These are phyloP conservation scores for Harlomillsia oculata DNA, from an alignment of 1,140 invertebrate genomes.

Conservation along the genomic window DNA sequence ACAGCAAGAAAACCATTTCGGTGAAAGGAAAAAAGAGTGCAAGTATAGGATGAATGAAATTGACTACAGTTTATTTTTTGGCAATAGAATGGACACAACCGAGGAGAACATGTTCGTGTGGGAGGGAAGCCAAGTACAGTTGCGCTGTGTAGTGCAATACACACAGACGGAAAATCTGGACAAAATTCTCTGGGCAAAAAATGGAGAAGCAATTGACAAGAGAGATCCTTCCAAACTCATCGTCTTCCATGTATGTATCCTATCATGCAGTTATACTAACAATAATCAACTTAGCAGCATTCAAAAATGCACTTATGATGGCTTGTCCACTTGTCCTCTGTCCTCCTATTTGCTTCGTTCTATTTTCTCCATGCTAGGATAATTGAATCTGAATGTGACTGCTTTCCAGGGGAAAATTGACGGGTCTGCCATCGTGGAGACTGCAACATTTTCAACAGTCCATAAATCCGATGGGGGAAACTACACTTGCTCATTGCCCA, in stretches of 20 bases:
- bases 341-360: too few species aligned
- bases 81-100: slow-evolving; percentile 22
- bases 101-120: slow-evolving; percentile 34
- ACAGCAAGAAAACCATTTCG: too few species aligned
- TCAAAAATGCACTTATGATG: too few species aligned
- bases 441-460: slow-evolving; percentile 17
- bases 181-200: slow-evolving; percentile 26
- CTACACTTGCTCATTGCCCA: slow-evolving; percentile 29
- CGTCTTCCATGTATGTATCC: slow-evolving; percentile 26
- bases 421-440: slow-evolving; percentile 20
- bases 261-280: too few species aligned
- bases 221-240: slow-evolving; percentile 10
- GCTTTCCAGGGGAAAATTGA: slow-evolving; percentile 26
- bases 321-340: too few species aligned
- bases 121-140: slow-evolving; percentile 33
- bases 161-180: slow-evolving; percentile 16
- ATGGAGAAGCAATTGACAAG: slow-evolving; percentile 26
- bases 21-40: too few species aligned
- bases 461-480: slow-evolving; percentile 27
- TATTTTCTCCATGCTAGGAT: too few species aligned
- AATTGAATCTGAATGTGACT: too few species aligned
- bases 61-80: background rate
- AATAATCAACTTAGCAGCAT: too few species aligned
- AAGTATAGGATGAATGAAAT: too few species aligned
- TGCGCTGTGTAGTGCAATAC: slow-evolving; percentile 27